phyloP scores from a whole-genome alignment of 2,888 invertebrate genomes.

The Stenotaenia linearis region DNA sequence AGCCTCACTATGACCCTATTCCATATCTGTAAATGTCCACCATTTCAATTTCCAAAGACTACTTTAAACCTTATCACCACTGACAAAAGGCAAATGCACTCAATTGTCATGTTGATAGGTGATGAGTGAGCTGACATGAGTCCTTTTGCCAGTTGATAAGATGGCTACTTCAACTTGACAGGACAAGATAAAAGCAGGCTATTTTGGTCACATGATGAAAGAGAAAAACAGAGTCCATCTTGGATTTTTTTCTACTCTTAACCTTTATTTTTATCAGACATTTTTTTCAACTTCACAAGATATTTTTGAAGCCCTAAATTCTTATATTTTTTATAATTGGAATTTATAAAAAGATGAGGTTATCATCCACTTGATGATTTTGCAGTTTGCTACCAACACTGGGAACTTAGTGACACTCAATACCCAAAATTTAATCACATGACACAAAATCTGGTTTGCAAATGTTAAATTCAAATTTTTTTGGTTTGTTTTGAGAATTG shows the following conservation, averaged over 20 bases:
- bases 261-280: background rate
- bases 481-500: too few relatives aligned
- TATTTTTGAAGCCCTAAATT: background rate
- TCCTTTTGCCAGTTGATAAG: constrained; percentile 13
- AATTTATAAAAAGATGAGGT: background rate
- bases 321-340: background rate
- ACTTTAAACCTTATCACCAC: background rate
- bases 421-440: too few relatives aligned
- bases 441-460: too few relatives aligned
- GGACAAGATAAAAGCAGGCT: background rate
- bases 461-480: too few relatives aligned
- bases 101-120: constrained; percentile 12
- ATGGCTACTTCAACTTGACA: constrained; percentile 9
- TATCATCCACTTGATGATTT: constrained; percentile 10
- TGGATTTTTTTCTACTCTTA: background rate
- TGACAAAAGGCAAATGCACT: constrained; percentile 16
- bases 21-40: background rate
- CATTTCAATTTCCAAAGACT: background rate
- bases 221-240: background rate
- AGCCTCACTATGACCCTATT: background rate
- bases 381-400: constrained; percentile 21
- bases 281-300: background rate
- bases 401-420: too few relatives aligned
- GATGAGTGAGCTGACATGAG: constrained; percentile 17
- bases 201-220: background rate